Base-by-base conservation (phyloP, 64 coral and sea anemone species). In the Catalaphyllia jardinei region DNA sequence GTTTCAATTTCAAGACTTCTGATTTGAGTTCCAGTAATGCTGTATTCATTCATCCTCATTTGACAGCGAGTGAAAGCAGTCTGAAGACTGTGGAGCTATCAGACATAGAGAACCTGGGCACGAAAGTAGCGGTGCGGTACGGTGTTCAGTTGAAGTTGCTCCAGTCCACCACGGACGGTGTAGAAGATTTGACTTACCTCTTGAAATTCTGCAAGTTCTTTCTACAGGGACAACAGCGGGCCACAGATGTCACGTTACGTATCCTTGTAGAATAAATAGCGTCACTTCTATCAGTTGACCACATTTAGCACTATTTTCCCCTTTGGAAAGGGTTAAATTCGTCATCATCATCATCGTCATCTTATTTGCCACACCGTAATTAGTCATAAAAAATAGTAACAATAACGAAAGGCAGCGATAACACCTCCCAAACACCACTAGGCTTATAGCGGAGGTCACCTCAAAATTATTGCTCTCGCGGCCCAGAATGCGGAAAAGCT, bases 191-290 rank as follows among this genome's bases (percentile, higher is more conserved):
- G 42, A 85, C 86, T 22, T 77, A 93, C 31, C 88, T 99, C 39
- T 88, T 99, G 29, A 99, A 99, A 61, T 88, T 95, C 88, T 86
- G 83, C 76, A 99, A 99, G 74, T 99, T 95, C 63, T 95, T 95
- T 60, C 84, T 99, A 61, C 93, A 91, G 69, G 93, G 91, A 71
- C 97, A 99, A 52, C 97, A 99, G 55, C 90, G 92, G 24, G 27
- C 87, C 8, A 65, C 94, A 30, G 94, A 99, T 52, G 90, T 84
- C 19, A 88, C 93, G 0, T 77, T 99, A 73, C 94, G 97, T 99
- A 99, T 99, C 97, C 93, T 99, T 95, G 6, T 28, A 57, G 10
- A 11, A 57, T 57, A 4, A 9, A 57, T 16, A 57, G 15, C 54
- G 54, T 8, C 15, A 57, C 15, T 15, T 16, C 10, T 13, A 1